Conservation (phyloP, 2,113 vertebrate genomes). For the Cinclus mexicanus region DNA sequence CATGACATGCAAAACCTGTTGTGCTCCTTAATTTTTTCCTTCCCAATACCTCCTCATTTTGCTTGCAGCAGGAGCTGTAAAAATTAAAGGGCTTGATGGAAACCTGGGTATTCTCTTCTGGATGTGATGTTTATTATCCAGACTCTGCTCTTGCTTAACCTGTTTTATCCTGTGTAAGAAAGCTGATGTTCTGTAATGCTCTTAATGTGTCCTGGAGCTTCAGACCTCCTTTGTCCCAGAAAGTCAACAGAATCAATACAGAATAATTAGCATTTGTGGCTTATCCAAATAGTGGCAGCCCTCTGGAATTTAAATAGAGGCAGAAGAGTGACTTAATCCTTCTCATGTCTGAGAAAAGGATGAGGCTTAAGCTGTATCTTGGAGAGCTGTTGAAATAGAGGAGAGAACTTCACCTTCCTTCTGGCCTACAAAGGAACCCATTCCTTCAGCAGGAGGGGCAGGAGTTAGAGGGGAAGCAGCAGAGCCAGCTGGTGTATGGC, state of each 20-base stretch:
- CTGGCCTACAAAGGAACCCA: not conserved
- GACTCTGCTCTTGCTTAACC: not conserved
- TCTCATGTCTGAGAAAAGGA: not conserved
- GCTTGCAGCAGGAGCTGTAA: not conserved
- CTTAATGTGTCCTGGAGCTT: not conserved
- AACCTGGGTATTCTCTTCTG: not conserved
- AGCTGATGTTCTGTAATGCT: not conserved
- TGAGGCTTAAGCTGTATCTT: not conserved
- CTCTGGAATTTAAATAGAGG: slow-evolving; percentile 22
- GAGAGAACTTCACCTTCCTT: not conserved
- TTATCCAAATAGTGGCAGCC: slow-evolving; percentile 1
- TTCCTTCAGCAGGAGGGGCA: not conserved
- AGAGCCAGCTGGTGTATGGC: not conserved
- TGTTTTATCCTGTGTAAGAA: not conserved
- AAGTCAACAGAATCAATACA: slow-evolving; percentile 16
- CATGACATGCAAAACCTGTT: not conserved
- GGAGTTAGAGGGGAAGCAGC: not conserved
- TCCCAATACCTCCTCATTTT: not conserved
- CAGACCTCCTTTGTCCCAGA: slow-evolving; percentile 26
- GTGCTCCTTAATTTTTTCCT: not conserved
- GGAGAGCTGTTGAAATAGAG: not conserved
- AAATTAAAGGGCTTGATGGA: not conserved
- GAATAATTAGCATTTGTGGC: slow-evolving; percentile 28
- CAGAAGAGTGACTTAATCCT: slow-evolving; percentile 25
- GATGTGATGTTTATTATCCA: not conserved